Percentiles rank a stretch among this genome's conserved stretches.
phyloP scores from a whole-genome alignment of 2,797 vertebrate genomes.

The Pseudomugil gertrudae region DNA sequence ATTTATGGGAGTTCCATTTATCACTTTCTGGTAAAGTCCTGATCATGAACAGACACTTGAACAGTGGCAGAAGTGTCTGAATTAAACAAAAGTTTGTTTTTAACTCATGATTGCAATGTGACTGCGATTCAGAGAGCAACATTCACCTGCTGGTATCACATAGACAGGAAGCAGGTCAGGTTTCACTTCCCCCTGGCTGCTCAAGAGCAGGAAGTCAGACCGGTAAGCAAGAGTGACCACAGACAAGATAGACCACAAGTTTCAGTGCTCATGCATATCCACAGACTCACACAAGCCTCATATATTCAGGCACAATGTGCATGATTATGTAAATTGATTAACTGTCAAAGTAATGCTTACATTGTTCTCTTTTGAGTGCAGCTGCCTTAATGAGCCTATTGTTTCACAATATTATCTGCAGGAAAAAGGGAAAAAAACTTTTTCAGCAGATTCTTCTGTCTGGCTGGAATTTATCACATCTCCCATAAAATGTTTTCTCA shows the following conservation, averaged over 20 bases:
- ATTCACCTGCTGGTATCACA: constrained; percentile 41
- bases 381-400: constrained; percentile 52
- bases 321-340: constrained; percentile 42
- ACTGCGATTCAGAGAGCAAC: constrained; percentile 25
- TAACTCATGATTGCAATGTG: not conserved
- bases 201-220: constrained; percentile 64
- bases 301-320: constrained; percentile 8
- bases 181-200: constrained; percentile 51
- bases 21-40: constrained; percentile 20
- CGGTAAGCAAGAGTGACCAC: constrained; percentile 45
- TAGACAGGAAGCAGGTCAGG: constrained; percentile 62
- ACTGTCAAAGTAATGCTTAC: constrained; percentile 41
- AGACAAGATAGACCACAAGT: constrained; percentile 34
- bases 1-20: too few relatives aligned
- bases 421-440: constrained; percentile 22
- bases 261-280: constrained; percentile 13
- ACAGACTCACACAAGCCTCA: not conserved
- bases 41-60: constrained; percentile 9
- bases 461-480: constrained; percentile 41
- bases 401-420: constrained; percentile 44
- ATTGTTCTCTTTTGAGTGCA: constrained; percentile 28
- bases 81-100: constrained; percentile 1
- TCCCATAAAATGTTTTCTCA: constrained; percentile 51
- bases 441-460: constrained; percentile 35
- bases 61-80: constrained; percentile 14